These are phyloP conservation scores for Acanthococcus lagerstroemiae DNA, from an alignment of 2,888 invertebrate genomes.

Conservation along the genomic window DNA sequence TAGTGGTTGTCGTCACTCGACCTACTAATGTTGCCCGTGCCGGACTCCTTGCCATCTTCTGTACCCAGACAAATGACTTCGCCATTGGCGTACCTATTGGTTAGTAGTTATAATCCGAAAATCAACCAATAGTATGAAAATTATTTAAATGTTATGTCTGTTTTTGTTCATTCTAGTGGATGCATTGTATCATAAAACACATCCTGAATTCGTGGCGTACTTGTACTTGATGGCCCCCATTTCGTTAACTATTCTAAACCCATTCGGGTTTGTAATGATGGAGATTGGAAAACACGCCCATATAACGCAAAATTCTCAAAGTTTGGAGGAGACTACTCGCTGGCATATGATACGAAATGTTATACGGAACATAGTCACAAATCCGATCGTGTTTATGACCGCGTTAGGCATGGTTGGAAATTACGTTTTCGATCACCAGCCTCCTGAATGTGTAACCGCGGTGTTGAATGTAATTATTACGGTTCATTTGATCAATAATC, in stretches of 20 bases:
- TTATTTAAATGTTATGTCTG: not conserved
- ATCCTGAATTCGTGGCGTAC: slow-evolving; percentile 83
- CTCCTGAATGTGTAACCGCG: slow-evolving; percentile 64
- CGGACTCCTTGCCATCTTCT: slow-evolving; percentile 86
- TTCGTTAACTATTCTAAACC: slow-evolving; percentile 83
- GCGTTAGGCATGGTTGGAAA: slow-evolving; percentile 80
- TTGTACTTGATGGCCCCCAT: slow-evolving; percentile 90
- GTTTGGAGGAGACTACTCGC: slow-evolving; percentile 21
- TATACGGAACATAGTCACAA: slow-evolving; percentile 65
- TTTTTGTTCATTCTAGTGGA: slow-evolving; percentile 49
- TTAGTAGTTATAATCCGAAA: slow-evolving; percentile 44
- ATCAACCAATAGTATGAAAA: not conserved
- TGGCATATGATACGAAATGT: slow-evolving; percentile 33
- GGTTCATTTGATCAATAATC: not conserved
- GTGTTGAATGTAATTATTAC: slow-evolving; percentile 66
- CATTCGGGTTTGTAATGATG: slow-evolving; percentile 78
- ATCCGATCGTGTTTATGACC: slow-evolving; percentile 88
- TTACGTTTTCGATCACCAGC: slow-evolving; percentile 62
- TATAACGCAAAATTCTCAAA: not conserved
- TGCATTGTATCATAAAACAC: slow-evolving; percentile 71
- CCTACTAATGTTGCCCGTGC: slow-evolving; percentile 73
- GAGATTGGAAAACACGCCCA: slow-evolving; percentile 51
- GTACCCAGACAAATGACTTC: slow-evolving; percentile 95
- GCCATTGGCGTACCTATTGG: slow-evolving; percentile 92
- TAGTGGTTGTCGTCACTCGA: slow-evolving; percentile 56